A percentile compares a stretch with the other conserved stretches of the same genome.
These are phyloP conservation scores for Phaenicophaeus curvirostris DNA, from an alignment of 2,797 vertebrate species.

Conservation along the genomic window DNA sequence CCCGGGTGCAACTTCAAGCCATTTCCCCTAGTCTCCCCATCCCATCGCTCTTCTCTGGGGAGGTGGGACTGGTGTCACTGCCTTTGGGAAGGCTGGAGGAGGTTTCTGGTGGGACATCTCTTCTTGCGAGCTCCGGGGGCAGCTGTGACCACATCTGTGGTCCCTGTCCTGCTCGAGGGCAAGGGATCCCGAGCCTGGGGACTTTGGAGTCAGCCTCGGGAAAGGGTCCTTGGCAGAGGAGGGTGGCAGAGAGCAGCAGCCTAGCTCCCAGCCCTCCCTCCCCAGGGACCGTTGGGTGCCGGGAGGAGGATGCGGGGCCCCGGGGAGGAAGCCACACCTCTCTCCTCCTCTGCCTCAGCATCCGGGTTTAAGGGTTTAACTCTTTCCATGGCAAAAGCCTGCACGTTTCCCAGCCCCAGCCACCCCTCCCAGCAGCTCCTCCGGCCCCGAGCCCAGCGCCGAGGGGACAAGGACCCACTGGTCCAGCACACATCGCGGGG, in stretches of 20 bases:
- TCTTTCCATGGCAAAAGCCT: neutral
- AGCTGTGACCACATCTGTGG: neutral
- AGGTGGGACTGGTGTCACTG: neutral
- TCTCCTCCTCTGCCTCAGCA: slow-evolving; percentile 28
- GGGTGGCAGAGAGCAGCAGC: neutral
- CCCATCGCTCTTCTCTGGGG: accelerated
- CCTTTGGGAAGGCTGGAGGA: neutral
- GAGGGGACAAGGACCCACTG: neutral
- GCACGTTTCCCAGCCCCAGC: neutral
- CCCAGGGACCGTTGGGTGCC: neutral
- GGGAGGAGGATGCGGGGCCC: neutral
- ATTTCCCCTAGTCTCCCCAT: neutral
- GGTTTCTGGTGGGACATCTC: neutral
- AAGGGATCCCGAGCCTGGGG: neutral
- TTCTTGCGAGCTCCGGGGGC: neutral
- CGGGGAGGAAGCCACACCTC: slow-evolving; percentile 41
- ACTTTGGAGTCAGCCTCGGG: neutral
- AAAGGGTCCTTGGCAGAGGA: neutral
- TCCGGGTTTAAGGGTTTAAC: slow-evolving; percentile 51
- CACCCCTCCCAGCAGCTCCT: neutral
- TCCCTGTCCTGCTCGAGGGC: neutral
- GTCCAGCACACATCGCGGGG: neutral
- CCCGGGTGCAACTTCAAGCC: no score
- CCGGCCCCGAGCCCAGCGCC: neutral
- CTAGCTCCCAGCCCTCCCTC: neutral